Base-by-base conservation (phyloP, 2,888 invertebrate genomes). In the Petrophora chlorosata region DNA sequence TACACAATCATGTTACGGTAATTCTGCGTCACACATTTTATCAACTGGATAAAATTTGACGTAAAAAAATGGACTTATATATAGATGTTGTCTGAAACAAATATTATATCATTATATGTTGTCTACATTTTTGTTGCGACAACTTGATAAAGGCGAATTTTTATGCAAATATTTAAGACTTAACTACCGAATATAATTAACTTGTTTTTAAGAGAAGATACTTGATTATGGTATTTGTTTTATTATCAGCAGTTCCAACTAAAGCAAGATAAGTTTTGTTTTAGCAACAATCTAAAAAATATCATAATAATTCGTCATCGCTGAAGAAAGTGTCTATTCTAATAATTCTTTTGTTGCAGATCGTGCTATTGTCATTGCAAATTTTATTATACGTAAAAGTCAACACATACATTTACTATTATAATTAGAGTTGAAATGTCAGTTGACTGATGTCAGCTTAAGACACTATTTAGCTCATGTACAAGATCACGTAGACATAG, bases 41-140 rank as follows among this genome's bases (percentile, higher is more conserved):
- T 54, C 60, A 53, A 38, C 19, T 45, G 17, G 56, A 63, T 57
- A 59, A 57, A 49, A 47, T 49, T 50, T 63, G 44, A 65, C 61
- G 56, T 60, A 47, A 49, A 60, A 46, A 52, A 57, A 53, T 52
- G 35, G 51, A 48, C 60, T 63, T 54, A 38, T 32, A 38, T 23
- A 39, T 35, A 34, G 28, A 17, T 25, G 16, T 3, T 23, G 43
- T 25, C 7, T 49, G 58, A 55, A 56, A 58, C 26, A 35, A 39
- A 22, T 47, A 39, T 50, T 44, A 52, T 52, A 61, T 41, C 35
- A 49, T 51, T 14, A 14, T 51, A 42, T 43, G 53, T 40, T 45
- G 46, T 34, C 36, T 38, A 38, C 1, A 19, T 43, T 19, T 45
- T 47, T 35, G 39, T 49, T 36, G 13, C 15, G 9, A 17, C 14